Evolutionary conservation across 2,113 vertebrate species (phyloP).

Genomic region (Connochaetes taurinus): DNA sequence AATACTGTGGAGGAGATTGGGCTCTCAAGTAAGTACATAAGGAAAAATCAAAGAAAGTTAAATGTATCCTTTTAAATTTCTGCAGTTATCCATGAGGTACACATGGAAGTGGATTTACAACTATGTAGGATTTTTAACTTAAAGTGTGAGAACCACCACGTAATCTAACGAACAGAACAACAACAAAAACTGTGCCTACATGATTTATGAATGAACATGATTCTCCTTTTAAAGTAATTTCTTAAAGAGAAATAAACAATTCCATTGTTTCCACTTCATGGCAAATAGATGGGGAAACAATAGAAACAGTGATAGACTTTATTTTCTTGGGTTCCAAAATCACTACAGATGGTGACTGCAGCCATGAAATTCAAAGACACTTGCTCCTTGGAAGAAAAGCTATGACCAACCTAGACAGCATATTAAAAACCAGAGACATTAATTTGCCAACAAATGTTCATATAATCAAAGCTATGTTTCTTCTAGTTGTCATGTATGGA

Average conservation of each 20-base stretch:
- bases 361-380: background rate
- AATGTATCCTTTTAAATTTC: background rate
- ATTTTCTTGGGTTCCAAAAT: background rate
- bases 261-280: background rate
- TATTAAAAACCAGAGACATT: background rate
- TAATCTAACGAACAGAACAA: background rate
- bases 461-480: background rate
- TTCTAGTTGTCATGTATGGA: background rate
- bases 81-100: background rate
- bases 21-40: background rate
- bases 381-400: background rate
- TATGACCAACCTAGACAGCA: background rate
- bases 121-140: background rate
- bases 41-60: background rate
- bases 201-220: background rate
- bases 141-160: background rate
- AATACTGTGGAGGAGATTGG: background rate
- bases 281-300: background rate
- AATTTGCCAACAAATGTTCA: background rate
- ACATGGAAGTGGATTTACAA: background rate
- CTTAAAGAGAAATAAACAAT: background rate
- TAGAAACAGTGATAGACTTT: background rate
- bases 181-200: background rate
- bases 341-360: background rate
- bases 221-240: background rate